Conservation (phyloP, 2,113 vertebrate genomes). For the Heloderma charlesbogerti region DNA sequence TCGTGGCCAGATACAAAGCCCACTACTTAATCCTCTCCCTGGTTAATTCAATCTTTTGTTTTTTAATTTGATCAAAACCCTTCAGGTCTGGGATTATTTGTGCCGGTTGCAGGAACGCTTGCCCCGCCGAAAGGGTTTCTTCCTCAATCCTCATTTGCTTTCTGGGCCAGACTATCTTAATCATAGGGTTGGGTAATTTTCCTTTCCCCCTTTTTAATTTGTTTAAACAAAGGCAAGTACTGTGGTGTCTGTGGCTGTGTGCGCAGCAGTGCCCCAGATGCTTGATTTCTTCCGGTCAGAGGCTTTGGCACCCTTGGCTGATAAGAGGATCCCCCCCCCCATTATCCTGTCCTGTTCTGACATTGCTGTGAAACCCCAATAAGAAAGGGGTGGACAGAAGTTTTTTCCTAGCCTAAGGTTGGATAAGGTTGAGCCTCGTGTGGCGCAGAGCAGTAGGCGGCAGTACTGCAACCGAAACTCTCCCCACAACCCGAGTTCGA, state of each 20-base stretch:
- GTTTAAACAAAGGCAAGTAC: background rate
- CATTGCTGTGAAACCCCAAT: background rate
- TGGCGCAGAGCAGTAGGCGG: too few relatives aligned
- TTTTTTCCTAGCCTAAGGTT: background rate
- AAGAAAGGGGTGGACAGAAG: background rate
- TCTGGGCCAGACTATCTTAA: slow-evolving; percentile 60
- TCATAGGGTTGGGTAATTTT: slow-evolving; percentile 65
- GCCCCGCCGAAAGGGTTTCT: background rate
- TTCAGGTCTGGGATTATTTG: slow-evolving; percentile 55
- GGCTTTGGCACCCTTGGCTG: background rate
- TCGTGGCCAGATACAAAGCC: slow-evolving; percentile 61
- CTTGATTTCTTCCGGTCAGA: background rate
- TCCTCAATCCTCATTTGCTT: slow-evolving; percentile 53
- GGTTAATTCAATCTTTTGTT: slow-evolving; percentile 62
- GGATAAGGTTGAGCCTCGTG: too few relatives aligned
- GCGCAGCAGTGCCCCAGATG: background rate
- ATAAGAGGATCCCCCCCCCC: background rate
- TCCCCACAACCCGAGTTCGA: too few relatives aligned
- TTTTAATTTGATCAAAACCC: slow-evolving; percentile 67
- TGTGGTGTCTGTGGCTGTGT: background rate
- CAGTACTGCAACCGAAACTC: too few relatives aligned
- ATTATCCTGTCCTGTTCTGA: background rate
- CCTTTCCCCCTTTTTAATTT: slow-evolving; percentile 25
- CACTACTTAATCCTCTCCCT: slow-evolving; percentile 60
- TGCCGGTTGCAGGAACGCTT: slow-evolving; percentile 53